Percentiles rank a stretch among this genome's conserved stretches.
phyloP scores from a whole-genome alignment of 2,797 vertebrate species.

The Amniataba percoides region DNA sequence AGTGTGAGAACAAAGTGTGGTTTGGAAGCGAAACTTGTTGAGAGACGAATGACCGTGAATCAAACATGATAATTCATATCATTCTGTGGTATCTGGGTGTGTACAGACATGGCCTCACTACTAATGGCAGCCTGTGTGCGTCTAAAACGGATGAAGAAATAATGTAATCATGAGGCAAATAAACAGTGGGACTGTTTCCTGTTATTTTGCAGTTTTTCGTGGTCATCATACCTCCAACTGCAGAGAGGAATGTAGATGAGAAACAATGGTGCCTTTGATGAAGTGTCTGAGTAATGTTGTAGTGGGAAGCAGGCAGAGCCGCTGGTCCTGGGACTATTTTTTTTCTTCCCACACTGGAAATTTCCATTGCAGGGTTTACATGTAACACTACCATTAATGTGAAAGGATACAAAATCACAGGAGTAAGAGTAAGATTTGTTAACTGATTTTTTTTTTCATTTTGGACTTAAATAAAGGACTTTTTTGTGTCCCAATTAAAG shows the following conservation, averaged over 20 bases:
- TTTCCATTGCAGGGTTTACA: constrained; percentile 3
- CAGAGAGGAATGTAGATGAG: neutral
- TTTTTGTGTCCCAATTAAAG: neutral
- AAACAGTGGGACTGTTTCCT: neutral
- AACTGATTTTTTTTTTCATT: neutral
- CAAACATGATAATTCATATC: neutral
- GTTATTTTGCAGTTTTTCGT: constrained; percentile 1
- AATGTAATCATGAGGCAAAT: neutral
- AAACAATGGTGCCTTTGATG: constrained; percentile 1
- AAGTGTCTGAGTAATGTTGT: neutral
- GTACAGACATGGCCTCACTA: neutral
- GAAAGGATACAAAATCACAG: neutral
- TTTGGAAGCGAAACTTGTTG: neutral
- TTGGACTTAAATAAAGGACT: neutral
- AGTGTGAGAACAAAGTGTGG: neutral
- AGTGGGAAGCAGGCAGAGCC: neutral
- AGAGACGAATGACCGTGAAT: neutral
- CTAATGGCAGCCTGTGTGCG: neutral
- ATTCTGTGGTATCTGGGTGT: neutral
- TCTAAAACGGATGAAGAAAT: neutral
- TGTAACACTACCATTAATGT: neutral
- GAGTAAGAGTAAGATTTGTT: neutral
- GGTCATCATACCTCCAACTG: neutral
- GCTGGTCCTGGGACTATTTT: neutral
- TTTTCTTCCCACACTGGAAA: constrained; percentile 2